These are phyloP conservation scores for Saturnia japonica DNA, from an alignment of 2,888 invertebrate genomes.

Conservation along the genomic window DNA sequence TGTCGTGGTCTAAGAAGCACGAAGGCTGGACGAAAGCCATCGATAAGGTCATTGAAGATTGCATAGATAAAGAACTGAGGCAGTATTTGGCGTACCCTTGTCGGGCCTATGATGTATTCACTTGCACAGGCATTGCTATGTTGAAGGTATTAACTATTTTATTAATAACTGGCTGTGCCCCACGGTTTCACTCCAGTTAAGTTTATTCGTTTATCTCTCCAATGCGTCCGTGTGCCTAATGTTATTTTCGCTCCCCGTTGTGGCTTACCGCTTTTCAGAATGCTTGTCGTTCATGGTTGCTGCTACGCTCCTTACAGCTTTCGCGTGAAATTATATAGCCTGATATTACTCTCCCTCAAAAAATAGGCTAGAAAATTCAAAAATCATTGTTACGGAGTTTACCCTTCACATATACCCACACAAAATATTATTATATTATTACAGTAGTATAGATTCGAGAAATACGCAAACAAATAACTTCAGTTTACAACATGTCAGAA, in stretches of 20 bases:
- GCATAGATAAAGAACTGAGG: slow-evolving; percentile 64
- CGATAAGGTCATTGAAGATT: slow-evolving; percentile 64
- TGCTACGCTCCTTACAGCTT: too few relatives aligned
- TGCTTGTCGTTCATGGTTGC: too few relatives aligned
- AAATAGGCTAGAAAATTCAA: too few relatives aligned
- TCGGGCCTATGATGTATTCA: slow-evolving; percentile 70
- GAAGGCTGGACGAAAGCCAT: slow-evolving; percentile 61
- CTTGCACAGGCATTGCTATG: slow-evolving; percentile 74
- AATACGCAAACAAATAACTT: background rate
- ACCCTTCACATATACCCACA: background rate
- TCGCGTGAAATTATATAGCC: too few relatives aligned
- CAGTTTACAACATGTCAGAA: background rate
- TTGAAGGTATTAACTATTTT: slow-evolving; percentile 56
- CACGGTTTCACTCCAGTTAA: too few relatives aligned
- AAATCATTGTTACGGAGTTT: too few relatives aligned
- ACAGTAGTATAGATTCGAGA: background rate
- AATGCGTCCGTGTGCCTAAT: too few relatives aligned
- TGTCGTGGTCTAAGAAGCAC: slow-evolving; percentile 57
- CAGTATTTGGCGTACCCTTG: slow-evolving; percentile 67
- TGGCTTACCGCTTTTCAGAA: too few relatives aligned
- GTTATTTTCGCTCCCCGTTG: too few relatives aligned
- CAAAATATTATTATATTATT: background rate
- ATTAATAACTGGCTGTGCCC: background rate
- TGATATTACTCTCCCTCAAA: too few relatives aligned
- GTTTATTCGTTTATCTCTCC: too few relatives aligned